Evolutionary conservation across 1,140 invertebrate species (phyloP), one percentile per base, ranked within the genome.

Genomic region (Brachionus rubens): DNA sequence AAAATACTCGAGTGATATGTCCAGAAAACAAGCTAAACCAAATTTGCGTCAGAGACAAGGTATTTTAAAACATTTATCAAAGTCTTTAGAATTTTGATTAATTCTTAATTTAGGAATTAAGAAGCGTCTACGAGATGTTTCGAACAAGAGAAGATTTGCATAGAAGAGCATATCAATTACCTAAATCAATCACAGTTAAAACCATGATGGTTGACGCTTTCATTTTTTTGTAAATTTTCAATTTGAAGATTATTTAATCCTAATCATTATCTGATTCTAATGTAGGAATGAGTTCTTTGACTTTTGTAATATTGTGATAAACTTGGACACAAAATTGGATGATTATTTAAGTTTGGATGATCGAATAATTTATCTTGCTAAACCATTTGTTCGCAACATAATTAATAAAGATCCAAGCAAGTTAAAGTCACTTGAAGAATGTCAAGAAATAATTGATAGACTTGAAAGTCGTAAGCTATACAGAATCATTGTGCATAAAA

Each of bases 161-260:
- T 78, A 80, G 82, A 30, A 79, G 79, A 36, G 87, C 87, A 2
- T 88, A 88, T 79, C 86, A 87, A 76, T 87, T 88, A 77, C 82
- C 81, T 52, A 83, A 85, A 19, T 80, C 78, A 5, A 83, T 81
- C 52, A 81, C 82, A 14, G 81, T 87, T 48, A 86, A 87, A 59
- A 78, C 76, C 67, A 88, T 87, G 87, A 28, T 72, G 7, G 16
- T 72, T 40, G 68, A 72, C 26, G 26, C 41, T 43, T 28, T 65
- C 10, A 21, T 41, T 43, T 36, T 43, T 14, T 26, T 65, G 54
- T 59, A 59, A 59, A n/a, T n/a, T n/a, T n/a, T n/a, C n/a, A n/a
- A n/a, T n/a, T n/a, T n/a, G n/a, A n/a, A n/a, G n/a, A n/a, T n/a
- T n/a, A n/a, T n/a, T n/a, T n/a, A n/a, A n/a, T n/a, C n/a, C n/a